These are phyloP conservation scores for Polyommatus iphigenia DNA, from an alignment of 2,888 invertebrate species.

Conservation along the genomic window DNA sequence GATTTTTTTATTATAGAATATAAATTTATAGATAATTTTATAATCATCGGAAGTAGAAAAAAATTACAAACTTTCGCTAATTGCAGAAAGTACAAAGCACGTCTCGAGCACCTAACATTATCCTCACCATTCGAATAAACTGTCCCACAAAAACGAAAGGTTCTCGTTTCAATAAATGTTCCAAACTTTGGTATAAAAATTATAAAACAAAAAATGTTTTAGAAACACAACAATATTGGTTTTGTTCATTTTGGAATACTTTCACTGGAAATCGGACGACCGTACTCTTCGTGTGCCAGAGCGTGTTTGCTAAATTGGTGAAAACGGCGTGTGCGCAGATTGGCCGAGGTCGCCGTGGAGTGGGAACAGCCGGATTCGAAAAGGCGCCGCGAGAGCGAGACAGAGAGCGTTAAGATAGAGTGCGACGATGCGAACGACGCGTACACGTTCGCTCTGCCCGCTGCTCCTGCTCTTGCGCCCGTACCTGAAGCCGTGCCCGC, in stretches of 20 bases:
- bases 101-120: too few relatives aligned
- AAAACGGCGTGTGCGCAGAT: constrained; percentile 64
- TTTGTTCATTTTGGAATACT: not conserved
- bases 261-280: not conserved
- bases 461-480: constrained; percentile 53
- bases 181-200: not conserved
- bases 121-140: too few relatives aligned
- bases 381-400: constrained; percentile 79
- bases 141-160: not conserved
- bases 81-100: too few relatives aligned
- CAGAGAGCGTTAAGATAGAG: constrained; percentile 84
- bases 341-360: constrained; percentile 69
- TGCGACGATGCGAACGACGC: constrained; percentile 86
- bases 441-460: constrained; percentile 83
- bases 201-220: not conserved
- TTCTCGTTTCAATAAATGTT: not conserved
- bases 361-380: constrained; percentile 74
- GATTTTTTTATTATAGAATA: not conserved
- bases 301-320: constrained; percentile 38
- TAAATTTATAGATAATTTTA: too few relatives aligned
- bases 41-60: too few relatives aligned
- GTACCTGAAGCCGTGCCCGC: constrained; percentile 61
- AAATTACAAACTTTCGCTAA: too few relatives aligned
- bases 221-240: not conserved
- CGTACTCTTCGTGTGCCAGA: not conserved